A percentile compares a stretch with the other conserved stretches of the same genome.
Conservation (phyloP, 2,113 vertebrate genomes). For the Syngnathus floridae region DNA sequence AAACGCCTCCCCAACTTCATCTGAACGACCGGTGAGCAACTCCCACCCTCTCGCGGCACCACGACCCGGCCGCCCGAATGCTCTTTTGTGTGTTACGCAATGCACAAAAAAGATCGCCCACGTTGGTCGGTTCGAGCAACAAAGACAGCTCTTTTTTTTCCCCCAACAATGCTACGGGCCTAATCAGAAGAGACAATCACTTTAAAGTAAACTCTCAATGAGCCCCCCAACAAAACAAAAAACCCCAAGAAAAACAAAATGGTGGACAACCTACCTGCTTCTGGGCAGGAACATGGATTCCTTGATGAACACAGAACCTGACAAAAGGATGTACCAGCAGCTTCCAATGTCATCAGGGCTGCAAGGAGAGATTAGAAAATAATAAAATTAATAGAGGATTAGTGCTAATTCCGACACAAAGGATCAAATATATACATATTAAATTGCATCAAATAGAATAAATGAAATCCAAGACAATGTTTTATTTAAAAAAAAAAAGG, state of each 20-base stretch:
- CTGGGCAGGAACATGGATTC: slow-evolving; percentile 99
- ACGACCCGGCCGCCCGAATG: slow-evolving; percentile 13
- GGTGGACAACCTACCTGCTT: slow-evolving; percentile 83
- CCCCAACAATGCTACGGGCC: background rate
- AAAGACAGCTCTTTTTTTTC: background rate
- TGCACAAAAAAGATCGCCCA: slow-evolving; percentile 56
- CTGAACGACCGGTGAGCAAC: slow-evolving; percentile 18
- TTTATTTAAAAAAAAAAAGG: too few relatives aligned
- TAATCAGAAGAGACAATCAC: background rate
- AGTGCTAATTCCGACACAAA: background rate
- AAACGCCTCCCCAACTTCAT: slow-evolving; percentile 21
- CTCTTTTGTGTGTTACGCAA: slow-evolving; percentile 60
- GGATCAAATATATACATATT: background rate
- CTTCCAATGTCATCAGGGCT: slow-evolving; percentile 92
- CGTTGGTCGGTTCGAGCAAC: slow-evolving; percentile 41
- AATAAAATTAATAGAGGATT: background rate
- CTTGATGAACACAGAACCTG: slow-evolving; percentile 98
- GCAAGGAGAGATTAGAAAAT: slow-evolving; percentile 26
- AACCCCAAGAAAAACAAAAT: background rate
- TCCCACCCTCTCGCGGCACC: background rate
- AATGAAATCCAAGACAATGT: too few relatives aligned
- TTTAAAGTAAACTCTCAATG: background rate
- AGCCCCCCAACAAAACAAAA: background rate
- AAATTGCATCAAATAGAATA: background rate
- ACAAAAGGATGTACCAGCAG: slow-evolving; percentile 98